Conservation (phyloP, 2,113 vertebrate genomes). For the Alethe castanea region DNA sequence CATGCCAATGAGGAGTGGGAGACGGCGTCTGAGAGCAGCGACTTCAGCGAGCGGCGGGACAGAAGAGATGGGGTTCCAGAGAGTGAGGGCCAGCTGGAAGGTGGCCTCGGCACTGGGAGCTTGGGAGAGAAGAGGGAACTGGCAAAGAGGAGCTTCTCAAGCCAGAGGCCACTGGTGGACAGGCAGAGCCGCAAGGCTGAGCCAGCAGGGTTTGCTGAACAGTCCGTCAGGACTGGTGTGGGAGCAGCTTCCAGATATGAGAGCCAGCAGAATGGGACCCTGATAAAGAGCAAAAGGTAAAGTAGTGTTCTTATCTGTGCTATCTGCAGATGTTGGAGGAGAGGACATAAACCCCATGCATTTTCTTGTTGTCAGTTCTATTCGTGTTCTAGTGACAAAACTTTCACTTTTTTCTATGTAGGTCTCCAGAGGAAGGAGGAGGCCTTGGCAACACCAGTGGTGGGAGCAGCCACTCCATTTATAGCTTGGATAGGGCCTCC, state of each 20-base stretch:
- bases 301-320: background rate
- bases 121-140: constrained; percentile 90
- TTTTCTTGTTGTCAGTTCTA: background rate
- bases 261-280: constrained; percentile 83
- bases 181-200: constrained; percentile 93
- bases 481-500: constrained; percentile 78
- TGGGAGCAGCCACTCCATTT: constrained; percentile 74
- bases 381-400: background rate
- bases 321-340: accelerated
- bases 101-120: constrained; percentile 68
- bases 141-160: constrained; percentile 96
- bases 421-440: constrained; percentile 82
- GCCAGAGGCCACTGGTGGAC: constrained; percentile 90
- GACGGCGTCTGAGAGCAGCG: constrained; percentile 93
- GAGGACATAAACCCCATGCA: accelerated
- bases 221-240: constrained; percentile 76
- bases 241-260: constrained; percentile 77
- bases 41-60: constrained; percentile 90
- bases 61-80: constrained; percentile 74
- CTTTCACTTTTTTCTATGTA: background rate
- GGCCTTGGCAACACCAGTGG: constrained; percentile 49
- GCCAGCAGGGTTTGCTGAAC: constrained; percentile 78
- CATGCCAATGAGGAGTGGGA: constrained; percentile 94
- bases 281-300: constrained; percentile 87
- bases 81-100: constrained; percentile 75